Evolutionary conservation across 1,140 invertebrate species (phyloP).

Genomic region (Eriocheir sinensis): DNA sequence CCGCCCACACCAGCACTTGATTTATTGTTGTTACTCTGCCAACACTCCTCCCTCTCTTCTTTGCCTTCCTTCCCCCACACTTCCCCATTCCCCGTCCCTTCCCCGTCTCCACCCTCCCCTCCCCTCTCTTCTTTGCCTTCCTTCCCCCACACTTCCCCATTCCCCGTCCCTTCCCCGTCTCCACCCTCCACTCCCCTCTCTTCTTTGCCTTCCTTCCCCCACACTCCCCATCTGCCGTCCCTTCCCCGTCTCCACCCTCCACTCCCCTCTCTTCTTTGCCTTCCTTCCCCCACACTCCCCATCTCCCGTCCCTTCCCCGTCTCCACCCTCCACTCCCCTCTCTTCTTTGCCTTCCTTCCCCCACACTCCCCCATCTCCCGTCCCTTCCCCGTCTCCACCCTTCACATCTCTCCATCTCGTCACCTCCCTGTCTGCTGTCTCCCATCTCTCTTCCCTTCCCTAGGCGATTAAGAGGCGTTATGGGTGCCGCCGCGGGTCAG

Average conservation of each 20-base stretch:
- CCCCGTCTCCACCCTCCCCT: neutral
- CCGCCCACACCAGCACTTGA: neutral
- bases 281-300: neutral
- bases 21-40: neutral
- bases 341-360: neutral
- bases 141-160: neutral
- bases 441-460: too few relatives aligned
- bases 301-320: neutral
- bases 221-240: neutral
- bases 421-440: too few relatives aligned
- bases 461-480: neutral
- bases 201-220: neutral
- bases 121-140: neutral
- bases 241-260: neutral
- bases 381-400: neutral
- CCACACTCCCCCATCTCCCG: neutral
- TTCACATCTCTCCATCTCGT: neutral
- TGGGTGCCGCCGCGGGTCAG: neutral
- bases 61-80: neutral
- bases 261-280: neutral
- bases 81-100: neutral
- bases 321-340: neutral
- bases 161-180: neutral
- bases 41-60: neutral
- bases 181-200: neutral